These are phyloP conservation scores for Sorex maritimensis DNA, from an alignment of 2,797 vertebrate species.

Conservation along the genomic window DNA sequence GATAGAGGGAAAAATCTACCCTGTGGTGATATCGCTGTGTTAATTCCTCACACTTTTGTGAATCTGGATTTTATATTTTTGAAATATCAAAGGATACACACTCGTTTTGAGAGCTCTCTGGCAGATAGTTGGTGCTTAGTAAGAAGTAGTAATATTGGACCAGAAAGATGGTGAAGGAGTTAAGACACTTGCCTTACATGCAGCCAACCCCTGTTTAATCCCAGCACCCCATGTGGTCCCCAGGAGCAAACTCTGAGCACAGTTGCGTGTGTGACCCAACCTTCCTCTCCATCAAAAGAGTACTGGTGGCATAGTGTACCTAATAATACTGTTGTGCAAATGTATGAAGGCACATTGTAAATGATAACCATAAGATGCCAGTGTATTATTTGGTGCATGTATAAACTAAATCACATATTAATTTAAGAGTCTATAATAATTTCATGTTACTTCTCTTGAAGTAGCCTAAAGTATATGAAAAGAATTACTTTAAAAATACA, in stretches of 20 bases:
- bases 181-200: background rate
- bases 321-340: background rate
- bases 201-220: too few relatives aligned
- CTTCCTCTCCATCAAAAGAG: too few relatives aligned
- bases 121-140: too few relatives aligned
- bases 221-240: too few relatives aligned
- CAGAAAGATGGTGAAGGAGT: background rate
- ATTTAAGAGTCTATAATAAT: constrained; percentile 9
- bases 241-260: too few relatives aligned
- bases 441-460: too few relatives aligned
- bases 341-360: background rate
- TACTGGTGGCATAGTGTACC: too few relatives aligned
- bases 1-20: background rate
- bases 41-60: constrained; percentile 9
- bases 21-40: background rate
- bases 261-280: too few relatives aligned
- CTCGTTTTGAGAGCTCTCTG: background rate
- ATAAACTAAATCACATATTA: background rate
- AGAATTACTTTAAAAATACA: background rate
- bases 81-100: background rate
- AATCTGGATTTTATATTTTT: constrained; percentile 22
- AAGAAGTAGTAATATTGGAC: too few relatives aligned
- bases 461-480: too few relatives aligned
- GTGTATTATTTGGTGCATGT: background rate
- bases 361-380: background rate